Evolutionary conservation across 1,140 invertebrate genomes (phyloP), one percentile per base, ranked within the genome.

Genomic region (Apolygus lucorum): DNA sequence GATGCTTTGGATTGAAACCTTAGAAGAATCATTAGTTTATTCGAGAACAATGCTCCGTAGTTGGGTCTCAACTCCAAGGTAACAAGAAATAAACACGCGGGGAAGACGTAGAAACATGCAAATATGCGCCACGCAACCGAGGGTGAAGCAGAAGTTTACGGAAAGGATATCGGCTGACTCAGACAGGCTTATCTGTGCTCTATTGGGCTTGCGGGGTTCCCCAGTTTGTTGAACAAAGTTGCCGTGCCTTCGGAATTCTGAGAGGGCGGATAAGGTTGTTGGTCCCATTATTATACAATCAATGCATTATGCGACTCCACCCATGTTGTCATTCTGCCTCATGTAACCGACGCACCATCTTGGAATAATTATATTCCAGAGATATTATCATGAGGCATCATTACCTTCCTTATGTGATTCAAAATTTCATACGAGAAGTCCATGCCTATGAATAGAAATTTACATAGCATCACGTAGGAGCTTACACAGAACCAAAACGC

Each of bases 1-100:
- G 4, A 22, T 17, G 54, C 54, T 13, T 4, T 42, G 22, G 54
- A 59, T 59, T 59, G 54, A 59, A 59, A 59, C 54, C 54, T 59
- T 59, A 59, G 54, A 59, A 59, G 54, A 59, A 59, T 59, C 54
- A 59, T 59, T 59, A 59, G 54, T 59, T 59, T 59, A 59, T 59
- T 21, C 54, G 54, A 59, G 54, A 59, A 59, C 54, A 59, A 59
- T 59, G 54, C 22, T 17, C 8, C 8, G 34, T 8, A 17, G 8
- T 49, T 8, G 34, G 34, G 17, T 49, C 54, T 11, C 13, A 59
- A 59, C 54, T 59, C 54, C 54, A 14, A 59, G 11, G 54, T 59
- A 59, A 59, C 54, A 59, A 17, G 54, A 59, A 59, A 59, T 59
- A 59, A 59, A 59, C 54, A 59, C 54, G 22, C 11, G 54, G 54